Percentiles rank a stretch among this genome's conserved stretches.
phyloP scores from a whole-genome alignment of 2,888 invertebrate species.

The Marronus borbonicus region DNA sequence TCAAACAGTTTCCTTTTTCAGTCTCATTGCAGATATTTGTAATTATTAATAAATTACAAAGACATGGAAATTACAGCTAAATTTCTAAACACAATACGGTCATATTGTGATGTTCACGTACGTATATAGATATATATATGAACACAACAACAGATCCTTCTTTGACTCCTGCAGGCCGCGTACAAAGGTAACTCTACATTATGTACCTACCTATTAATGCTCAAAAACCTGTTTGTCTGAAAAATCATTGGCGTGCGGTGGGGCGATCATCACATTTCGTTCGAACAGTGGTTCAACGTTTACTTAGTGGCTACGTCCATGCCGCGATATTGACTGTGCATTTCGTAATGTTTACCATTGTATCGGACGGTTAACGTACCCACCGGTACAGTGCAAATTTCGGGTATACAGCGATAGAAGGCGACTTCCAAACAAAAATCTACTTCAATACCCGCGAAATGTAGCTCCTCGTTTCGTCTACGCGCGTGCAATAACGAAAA shows the following conservation, averaged over 20 bases:
- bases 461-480: neutral
- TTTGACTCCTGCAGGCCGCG: constrained; percentile 1
- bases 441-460: constrained; percentile 14
- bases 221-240: constrained; percentile 59
- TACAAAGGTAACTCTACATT: constrained; percentile 10
- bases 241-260: constrained; percentile 55
- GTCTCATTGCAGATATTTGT: neutral
- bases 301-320: neutral
- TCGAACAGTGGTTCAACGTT: constrained; percentile 18
- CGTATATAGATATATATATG: neutral
- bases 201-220: constrained; percentile 52
- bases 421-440: constrained; percentile 42
- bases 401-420: constrained; percentile 22
- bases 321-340: constrained; percentile 50
- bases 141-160: constrained; percentile 28
- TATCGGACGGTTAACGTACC: constrained; percentile 44
- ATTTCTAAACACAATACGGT: constrained; percentile 10
- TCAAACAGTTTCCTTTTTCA: constrained; percentile 12
- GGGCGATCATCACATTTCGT: constrained; percentile 28
- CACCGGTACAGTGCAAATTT: constrained; percentile 22
- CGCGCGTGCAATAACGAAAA: constrained; percentile 27
- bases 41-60: constrained; percentile 7
- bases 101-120: neutral
- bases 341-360: constrained; percentile 54
- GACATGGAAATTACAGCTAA: neutral